These are phyloP conservation scores for Crax fasciolata DNA, from an alignment of 2,797 vertebrate genomes.

Conservation along the genomic window DNA sequence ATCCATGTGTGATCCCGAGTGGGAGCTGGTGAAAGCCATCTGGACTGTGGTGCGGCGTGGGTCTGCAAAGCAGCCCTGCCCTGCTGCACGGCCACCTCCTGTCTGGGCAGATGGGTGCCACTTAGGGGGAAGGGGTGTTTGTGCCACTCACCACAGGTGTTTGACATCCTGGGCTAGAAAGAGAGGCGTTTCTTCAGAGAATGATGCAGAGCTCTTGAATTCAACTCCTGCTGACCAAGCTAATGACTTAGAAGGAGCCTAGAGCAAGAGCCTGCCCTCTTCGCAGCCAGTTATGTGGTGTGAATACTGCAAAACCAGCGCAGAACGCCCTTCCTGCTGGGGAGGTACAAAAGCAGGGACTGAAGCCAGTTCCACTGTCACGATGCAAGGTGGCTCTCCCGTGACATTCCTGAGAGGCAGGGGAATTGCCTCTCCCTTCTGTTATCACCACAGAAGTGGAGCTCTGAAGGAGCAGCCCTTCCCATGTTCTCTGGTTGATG, in stretches of 20 bases:
- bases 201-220: background rate
- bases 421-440: background rate
- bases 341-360: background rate
- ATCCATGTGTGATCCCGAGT: background rate
- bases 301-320: background rate
- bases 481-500: background rate
- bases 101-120: background rate
- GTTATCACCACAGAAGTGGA: background rate
- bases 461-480: background rate
- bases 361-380: background rate
- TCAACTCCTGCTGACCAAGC: background rate
- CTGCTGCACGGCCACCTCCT: background rate
- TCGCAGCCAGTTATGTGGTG: background rate
- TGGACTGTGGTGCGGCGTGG: background rate
- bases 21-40: background rate
- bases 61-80: background rate
- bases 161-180: background rate
- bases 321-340: background rate
- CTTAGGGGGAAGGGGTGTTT: background rate
- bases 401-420: background rate
- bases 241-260: background rate
- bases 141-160: background rate
- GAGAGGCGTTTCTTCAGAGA: background rate
- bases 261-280: background rate
- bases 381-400: background rate